Conservation (phyloP, 2,888 invertebrate genomes). For the Venustoraphidia nigricollis region DNA sequence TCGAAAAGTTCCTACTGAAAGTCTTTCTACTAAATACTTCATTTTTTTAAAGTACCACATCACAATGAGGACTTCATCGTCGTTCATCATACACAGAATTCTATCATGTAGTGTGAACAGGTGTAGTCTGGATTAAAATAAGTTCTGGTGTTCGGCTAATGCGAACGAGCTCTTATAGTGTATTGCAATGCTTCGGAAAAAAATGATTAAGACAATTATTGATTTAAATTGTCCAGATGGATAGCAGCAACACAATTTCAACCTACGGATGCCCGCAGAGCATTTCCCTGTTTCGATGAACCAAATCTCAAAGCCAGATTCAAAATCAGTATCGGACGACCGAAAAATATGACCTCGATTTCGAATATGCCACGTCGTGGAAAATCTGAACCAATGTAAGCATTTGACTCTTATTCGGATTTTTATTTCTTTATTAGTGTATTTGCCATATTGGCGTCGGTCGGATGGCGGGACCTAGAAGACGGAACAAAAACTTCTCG, state of each 20-base stretch:
- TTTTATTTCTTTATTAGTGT: background rate
- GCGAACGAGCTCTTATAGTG: no score
- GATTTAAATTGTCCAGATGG: constrained; percentile 39
- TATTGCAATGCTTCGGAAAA: background rate
- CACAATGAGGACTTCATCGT: no score
- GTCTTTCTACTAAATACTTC: no score
- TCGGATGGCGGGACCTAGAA: no score
- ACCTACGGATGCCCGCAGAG: constrained; percentile 63
- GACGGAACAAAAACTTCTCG: no score
- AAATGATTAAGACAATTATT: background rate
- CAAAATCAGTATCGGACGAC: constrained; percentile 58
- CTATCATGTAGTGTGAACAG: no score
- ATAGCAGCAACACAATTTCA: constrained; percentile 71
- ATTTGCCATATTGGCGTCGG: no score
- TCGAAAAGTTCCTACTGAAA: no score
- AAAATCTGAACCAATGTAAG: constrained; percentile 14
- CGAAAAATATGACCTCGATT: constrained; percentile 52
- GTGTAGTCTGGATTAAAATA: no score
- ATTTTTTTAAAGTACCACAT: no score
- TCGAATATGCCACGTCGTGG: constrained; percentile 55
- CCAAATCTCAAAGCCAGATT: constrained; percentile 71
- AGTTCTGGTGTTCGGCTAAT: no score
- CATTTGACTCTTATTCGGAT: constrained; percentile 1
- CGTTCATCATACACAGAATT: no score
- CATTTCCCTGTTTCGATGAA: constrained; percentile 81